Evolutionary conservation across 2,797 vertebrate genomes (phyloP).

Genomic region (Glossophaga mutica): DNA sequence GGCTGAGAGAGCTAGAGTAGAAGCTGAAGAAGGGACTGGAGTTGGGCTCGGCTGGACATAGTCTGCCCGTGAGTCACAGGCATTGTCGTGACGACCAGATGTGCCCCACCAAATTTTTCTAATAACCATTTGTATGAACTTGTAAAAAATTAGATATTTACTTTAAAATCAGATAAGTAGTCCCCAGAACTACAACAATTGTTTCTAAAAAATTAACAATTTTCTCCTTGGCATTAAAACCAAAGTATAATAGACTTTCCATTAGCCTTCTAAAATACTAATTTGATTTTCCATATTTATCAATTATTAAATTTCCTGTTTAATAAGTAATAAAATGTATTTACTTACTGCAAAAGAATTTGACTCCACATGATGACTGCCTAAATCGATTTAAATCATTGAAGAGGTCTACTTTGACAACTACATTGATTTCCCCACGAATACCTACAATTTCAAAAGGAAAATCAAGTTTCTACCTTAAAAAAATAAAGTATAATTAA

Average conservation of each 20-base stretch:
- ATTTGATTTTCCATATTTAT: slow-evolving; percentile 24
- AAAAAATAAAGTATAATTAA: slow-evolving; percentile 10
- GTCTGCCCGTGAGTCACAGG: background rate
- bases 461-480: slow-evolving; percentile 38
- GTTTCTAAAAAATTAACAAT: background rate
- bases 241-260: background rate
- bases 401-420: slow-evolving; percentile 99
- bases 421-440: slow-evolving; percentile 96
- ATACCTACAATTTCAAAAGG: slow-evolving; percentile 87
- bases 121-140: background rate
- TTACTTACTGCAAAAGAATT: slow-evolving; percentile 98
- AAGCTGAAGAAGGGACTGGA: background rate
- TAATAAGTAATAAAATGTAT: slow-evolving; percentile 11
- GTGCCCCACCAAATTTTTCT: background rate
- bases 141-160: slow-evolving; percentile 10
- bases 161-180: background rate
- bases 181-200: slow-evolving; percentile 1
- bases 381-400: slow-evolving; percentile 98
- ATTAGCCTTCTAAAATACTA: slow-evolving; percentile 15
- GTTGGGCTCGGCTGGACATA: background rate
- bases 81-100: background rate
- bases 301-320: background rate
- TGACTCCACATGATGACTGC: slow-evolving; percentile 98
- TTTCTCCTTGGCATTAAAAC: slow-evolving; percentile 23
- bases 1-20: background rate